Evolutionary conservation across 2,888 invertebrate species (phyloP), one percentile per base, ranked within the genome.

Genomic region (Phyto melanocephala): DNA sequence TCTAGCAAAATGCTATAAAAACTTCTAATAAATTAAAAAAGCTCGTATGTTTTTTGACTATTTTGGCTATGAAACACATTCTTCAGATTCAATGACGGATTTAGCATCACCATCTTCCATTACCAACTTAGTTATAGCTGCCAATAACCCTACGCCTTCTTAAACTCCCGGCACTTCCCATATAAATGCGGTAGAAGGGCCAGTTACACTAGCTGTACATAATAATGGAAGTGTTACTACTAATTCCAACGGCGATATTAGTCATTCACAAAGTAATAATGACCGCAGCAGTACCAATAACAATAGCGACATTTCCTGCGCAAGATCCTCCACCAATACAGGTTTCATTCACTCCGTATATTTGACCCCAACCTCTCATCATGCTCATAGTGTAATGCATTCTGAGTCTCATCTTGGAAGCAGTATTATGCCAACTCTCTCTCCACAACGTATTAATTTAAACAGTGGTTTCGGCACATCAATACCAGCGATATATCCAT

Each of bases 401-500:
- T 22, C 54, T 1, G 84, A 85, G n/a, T 35, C 75, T 47, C 87
- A 40, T 37, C 37, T 80, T 10, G 68, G 62, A 17, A 78, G 71
- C 11, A 90, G 90, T 37, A 91, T 89, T 15, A 92, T 91, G 79
- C 90, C 90, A 28, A 90, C 92, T 85, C 91, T 92, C 80, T 94
- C 93, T 84, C 94, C 93, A 60, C 67, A 70, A 63, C 92, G 93
- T 86, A 92, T 93, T 56, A 94, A 94, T 87, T 91, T 92, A 13
- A 91, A 90, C 84, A 89, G 92, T 88, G 93, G 93, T n/a, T 94
- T 95, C 88, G 93, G 94, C 86, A 92, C 92, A 84, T 92, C 94
- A 22, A 93, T 91, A 89, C 91, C 92, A 80, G 92, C 94, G 22
- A 93, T 91, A 90, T 96, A 96, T 89, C 94, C 96, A 0, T 93